Percentiles rank a stretch among this genome's conserved stretches.
Evolutionary conservation across 2,113 vertebrate species (phyloP).

Genomic region (Oryzias celebensis): DNA sequence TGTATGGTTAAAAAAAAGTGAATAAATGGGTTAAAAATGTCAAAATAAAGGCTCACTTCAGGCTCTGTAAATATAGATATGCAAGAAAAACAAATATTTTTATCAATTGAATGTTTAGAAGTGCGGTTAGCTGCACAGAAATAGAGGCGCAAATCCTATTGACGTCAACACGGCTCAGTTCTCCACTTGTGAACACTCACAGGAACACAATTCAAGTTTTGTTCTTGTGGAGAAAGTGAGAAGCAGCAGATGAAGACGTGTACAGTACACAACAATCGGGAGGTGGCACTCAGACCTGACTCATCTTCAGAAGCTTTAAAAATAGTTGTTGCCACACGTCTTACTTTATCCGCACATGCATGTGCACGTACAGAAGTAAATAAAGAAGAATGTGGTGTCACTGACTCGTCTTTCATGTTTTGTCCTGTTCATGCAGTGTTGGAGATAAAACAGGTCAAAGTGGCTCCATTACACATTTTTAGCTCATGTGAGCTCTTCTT

Average conservation of each 20-base stretch:
- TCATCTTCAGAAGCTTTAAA: constrained; percentile 38
- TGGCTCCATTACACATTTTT: constrained; percentile 38
- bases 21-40: too few relatives aligned
- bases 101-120: constrained; percentile 1
- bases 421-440: constrained; percentile 23
- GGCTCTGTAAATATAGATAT: too few relatives aligned
- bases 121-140: constrained; percentile 14
- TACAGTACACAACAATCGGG: constrained; percentile 30
- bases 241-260: constrained; percentile 20
- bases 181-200: constrained; percentile 14
- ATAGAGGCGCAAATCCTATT: constrained; percentile 47
- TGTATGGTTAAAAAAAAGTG: neutral
- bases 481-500: constrained; percentile 21
- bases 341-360: constrained; percentile 3
- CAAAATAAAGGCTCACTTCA: too few relatives aligned
- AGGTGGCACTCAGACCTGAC: constrained; percentile 42
- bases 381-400: constrained; percentile 23
- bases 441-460: constrained; percentile 30
- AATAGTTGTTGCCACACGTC: constrained; percentile 15
- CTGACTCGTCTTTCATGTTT: constrained; percentile 11
- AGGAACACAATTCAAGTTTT: constrained; percentile 35
- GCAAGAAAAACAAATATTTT: neutral
- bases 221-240: constrained; percentile 24
- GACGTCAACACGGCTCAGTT: constrained; percentile 39
- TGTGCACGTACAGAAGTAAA: constrained; percentile 19